Conservation (phyloP, 2,797 vertebrate genomes). For the Rhinichthys osculus region DNA sequence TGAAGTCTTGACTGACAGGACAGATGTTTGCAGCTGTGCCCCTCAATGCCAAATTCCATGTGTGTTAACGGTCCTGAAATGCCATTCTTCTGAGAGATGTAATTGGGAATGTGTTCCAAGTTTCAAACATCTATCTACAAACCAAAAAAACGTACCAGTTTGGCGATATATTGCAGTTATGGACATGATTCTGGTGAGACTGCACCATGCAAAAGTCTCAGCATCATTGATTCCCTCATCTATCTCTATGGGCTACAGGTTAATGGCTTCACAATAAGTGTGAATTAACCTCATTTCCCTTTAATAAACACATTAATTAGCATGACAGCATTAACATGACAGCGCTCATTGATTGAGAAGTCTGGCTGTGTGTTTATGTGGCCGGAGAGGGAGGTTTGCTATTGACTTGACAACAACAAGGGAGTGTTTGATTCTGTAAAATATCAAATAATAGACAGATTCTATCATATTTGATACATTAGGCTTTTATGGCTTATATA, state of each 20-base stretch:
- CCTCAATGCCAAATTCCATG: slow-evolving; percentile 58
- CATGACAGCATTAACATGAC: slow-evolving; percentile 28
- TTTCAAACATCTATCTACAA: background rate
- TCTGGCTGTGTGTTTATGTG: background rate
- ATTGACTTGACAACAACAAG: slow-evolving; percentile 7
- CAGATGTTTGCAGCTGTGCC: slow-evolving; percentile 51
- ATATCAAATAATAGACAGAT: background rate
- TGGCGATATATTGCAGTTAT: background rate
- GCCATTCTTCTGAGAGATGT: slow-evolving; percentile 62
- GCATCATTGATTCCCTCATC: slow-evolving; percentile 16
- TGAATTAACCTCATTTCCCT: slow-evolving; percentile 48
- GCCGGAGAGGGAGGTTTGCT: background rate
- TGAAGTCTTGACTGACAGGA: slow-evolving; percentile 33
- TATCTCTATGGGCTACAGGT: slow-evolving; percentile 12
- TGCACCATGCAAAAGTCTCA: background rate
- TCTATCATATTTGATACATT: background rate
- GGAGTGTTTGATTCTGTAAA: background rate
- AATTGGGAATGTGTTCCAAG: slow-evolving; percentile 22
- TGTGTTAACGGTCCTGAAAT: slow-evolving; percentile 63
- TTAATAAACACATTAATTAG: slow-evolving; percentile 51
- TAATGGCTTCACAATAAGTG: slow-evolving; percentile 36
- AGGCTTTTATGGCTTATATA: background rate
- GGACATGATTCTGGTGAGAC: slow-evolving; percentile 9
- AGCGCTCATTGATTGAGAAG: slow-evolving; percentile 29
- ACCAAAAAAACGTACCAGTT: background rate